Conservation (phyloP, 2,888 invertebrate genomes). For the Punctoribates punctum region DNA sequence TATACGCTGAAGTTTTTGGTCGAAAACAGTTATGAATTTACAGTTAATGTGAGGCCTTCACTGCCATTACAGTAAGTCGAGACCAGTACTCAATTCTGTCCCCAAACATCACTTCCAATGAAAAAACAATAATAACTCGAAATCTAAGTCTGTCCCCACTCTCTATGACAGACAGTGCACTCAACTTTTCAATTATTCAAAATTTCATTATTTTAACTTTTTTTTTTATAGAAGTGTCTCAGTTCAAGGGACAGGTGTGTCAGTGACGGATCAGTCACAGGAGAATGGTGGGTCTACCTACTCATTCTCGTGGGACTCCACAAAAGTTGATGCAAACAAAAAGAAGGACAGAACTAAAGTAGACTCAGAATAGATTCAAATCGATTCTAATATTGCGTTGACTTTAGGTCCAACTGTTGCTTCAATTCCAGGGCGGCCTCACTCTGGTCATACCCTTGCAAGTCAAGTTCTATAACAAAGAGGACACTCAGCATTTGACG, state of each 20-base stretch:
- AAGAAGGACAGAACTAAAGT: slow-evolving; percentile 44
- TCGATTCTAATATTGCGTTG: background rate
- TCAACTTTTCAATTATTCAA: background rate
- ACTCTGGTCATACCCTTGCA: slow-evolving; percentile 58
- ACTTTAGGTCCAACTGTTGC: slow-evolving; percentile 37
- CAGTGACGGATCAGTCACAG: slow-evolving; percentile 40
- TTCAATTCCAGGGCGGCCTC: slow-evolving; percentile 56
- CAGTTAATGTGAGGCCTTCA: slow-evolving; percentile 60
- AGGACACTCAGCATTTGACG: slow-evolving; percentile 58
- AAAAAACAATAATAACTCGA: too few relatives aligned
- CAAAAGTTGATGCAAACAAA: slow-evolving; percentile 41
- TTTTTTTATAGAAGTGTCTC: slow-evolving; percentile 40
- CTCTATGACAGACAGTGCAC: too few relatives aligned
- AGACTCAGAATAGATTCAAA: background rate
- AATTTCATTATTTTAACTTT: background rate
- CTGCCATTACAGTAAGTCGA: slow-evolving; percentile 59
- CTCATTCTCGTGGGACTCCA: slow-evolving; percentile 45
- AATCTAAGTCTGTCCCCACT: too few relatives aligned
- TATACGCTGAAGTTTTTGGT: slow-evolving; percentile 60
- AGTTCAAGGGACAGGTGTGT: slow-evolving; percentile 40
- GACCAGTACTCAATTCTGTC: slow-evolving; percentile 13
- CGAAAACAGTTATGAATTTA: slow-evolving; percentile 58
- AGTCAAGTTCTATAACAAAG: slow-evolving; percentile 59
- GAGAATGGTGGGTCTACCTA: slow-evolving; percentile 45
- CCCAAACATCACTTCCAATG: too few relatives aligned